Evolutionary conservation across 2,888 invertebrate genomes (phyloP).

Genomic region (Poecilus cupreus): DNA sequence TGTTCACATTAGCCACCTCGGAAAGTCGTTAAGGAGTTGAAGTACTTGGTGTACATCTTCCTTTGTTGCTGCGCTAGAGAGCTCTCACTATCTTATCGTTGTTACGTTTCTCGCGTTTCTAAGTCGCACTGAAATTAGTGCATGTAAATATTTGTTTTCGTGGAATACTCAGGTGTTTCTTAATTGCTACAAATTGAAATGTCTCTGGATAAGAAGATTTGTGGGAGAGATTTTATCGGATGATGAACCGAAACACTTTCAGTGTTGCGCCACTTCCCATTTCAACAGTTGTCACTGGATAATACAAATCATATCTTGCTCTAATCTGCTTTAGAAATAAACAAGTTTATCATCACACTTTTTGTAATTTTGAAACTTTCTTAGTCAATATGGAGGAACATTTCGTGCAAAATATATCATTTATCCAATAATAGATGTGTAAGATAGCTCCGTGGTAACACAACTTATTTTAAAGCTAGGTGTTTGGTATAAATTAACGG

Average conservation of each 20-base stretch:
- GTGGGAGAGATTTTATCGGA: background rate
- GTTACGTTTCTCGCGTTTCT: too few relatives aligned
- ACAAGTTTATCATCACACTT: too few relatives aligned
- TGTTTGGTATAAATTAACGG: too few relatives aligned
- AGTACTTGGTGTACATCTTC: background rate
- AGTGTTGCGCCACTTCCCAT: background rate
- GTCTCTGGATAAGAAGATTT: too few relatives aligned
- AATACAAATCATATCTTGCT: too few relatives aligned
- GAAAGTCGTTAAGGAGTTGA: background rate
- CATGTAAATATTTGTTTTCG: slow-evolving; percentile 14
- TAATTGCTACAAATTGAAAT: background rate
- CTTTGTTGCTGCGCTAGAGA: background rate
- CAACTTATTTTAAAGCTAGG: too few relatives aligned
- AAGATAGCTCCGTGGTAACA: too few relatives aligned
- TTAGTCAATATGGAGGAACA: too few relatives aligned
- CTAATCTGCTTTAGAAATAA: too few relatives aligned
- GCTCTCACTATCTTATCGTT: slow-evolving; percentile 1
- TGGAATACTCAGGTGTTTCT: background rate
- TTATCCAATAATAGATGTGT: too few relatives aligned
- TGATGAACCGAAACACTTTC: background rate
- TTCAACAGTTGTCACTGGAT: background rate
- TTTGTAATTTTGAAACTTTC: too few relatives aligned
- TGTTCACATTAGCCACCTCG: background rate
- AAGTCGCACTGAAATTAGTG: background rate
- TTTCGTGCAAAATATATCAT: too few relatives aligned